Base-by-base conservation (phyloP, 2,888 invertebrate species). In the Cataglyphis albicans region DNA sequence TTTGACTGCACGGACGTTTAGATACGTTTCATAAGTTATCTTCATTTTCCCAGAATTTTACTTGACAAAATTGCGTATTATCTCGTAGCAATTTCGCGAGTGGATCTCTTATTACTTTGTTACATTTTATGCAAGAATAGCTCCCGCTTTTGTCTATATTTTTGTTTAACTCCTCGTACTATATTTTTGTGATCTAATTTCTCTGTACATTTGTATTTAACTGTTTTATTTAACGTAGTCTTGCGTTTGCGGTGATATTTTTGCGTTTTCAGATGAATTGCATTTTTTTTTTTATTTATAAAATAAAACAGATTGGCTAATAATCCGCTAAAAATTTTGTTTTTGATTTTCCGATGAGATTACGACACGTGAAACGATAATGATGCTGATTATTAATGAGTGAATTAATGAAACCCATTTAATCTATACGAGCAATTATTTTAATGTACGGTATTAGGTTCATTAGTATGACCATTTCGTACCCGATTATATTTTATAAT, bases 31-130 rank as follows among this genome's bases (percentile, higher is more conserved):
- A 84, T 83, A 81, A 83, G 73, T 84, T 85, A 89, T 90, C 88
- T 89, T 85, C 83, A 90, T 88, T 91, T 87, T 78, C 86, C 65
- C 81, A 78, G 84, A 88, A 86, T 91, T 90, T 85, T 78, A 83
- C 83, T 84, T 86, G 87, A 87, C 88, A 85, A 86, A 90, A 89
- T 87, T 88, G 88, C 85, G 83, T 88, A 86, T 90, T 88, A 91
- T 88, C 83, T 85, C 86, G 83, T 81, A 81, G 85, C 85, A 87
- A 86, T 90, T 89, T 89, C 82, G 65, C 64, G 73, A 68, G 81
- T 81, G 89, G 89, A 85, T 87, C 86, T 85, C 85, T 89, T 88
- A 88, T 88, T 80, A 73, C 86, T 85, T 25, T 38, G 70, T 75
- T 81, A 68, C 65, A 61, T 84, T 21, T 12, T 1, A 9, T 44